Conservation (phyloP, 2,113 vertebrate species). For the Typhlomys cinereus region DNA sequence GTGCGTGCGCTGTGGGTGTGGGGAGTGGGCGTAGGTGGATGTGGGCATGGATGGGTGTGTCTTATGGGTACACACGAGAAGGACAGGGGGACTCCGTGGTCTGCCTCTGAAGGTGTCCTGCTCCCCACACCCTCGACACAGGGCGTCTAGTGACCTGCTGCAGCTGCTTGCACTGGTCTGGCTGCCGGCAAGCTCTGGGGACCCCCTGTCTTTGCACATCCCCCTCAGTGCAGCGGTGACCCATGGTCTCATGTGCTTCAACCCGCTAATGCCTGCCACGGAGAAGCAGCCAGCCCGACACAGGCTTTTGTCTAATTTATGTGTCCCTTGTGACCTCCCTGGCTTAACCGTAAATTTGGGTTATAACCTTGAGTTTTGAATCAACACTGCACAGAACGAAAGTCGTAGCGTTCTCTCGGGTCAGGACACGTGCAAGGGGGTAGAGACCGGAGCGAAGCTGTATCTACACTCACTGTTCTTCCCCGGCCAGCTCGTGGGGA, state of each 20-base stretch:
- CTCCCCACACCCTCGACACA: no score
- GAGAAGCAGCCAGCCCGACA: neutral
- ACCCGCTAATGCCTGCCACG: neutral
- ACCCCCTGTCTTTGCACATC: neutral
- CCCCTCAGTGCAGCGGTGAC: neutral
- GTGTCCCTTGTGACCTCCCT: neutral
- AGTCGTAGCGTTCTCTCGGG: neutral
- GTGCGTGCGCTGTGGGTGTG: no score
- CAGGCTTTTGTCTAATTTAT: neutral
- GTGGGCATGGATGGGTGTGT: no score
- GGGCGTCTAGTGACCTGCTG: no score
- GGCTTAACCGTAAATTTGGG: neutral
- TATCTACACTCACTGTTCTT: neutral
- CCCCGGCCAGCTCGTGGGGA: no score
- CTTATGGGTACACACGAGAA: no score
- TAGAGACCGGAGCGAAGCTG: neutral
- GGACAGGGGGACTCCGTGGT: no score
- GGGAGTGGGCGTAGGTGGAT: no score
- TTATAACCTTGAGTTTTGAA: slow-evolving; percentile 7
- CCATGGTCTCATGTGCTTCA: neutral
- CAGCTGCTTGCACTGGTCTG: no score
- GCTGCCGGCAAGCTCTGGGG: neutral
- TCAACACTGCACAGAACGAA: neutral
- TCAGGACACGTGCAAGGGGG: neutral
- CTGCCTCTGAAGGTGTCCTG: no score